Percentiles rank a stretch among this genome's conserved stretches.
phyloP scores from a whole-genome alignment of 2,113 vertebrate genomes.

The Morone chrysops region DNA sequence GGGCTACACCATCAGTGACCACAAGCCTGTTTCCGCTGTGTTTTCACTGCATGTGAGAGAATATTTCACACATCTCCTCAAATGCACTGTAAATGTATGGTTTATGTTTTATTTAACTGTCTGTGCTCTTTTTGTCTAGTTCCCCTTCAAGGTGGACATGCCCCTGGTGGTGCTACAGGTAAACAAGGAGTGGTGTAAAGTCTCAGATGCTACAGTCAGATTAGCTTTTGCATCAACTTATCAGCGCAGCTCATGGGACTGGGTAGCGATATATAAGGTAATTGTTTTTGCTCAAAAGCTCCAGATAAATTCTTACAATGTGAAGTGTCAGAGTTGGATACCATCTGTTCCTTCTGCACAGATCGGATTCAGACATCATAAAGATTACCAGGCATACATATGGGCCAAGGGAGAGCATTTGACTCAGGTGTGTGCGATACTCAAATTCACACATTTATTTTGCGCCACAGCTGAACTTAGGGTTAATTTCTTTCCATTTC shows the following conservation, averaged over 20 bases:
- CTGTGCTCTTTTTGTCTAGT: slow-evolving; percentile 80
- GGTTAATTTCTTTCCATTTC: background rate
- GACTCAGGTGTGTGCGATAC: slow-evolving; percentile 65
- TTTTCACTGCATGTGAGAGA: slow-evolving; percentile 91
- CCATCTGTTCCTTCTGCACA: slow-evolving; percentile 56
- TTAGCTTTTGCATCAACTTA: slow-evolving; percentile 88
- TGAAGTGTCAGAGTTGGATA: background rate
- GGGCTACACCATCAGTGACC: slow-evolving; percentile 94
- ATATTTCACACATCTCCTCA: background rate
- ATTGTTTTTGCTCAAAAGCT: background rate
- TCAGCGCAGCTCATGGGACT: slow-evolving; percentile 97
- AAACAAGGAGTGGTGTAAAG: slow-evolving; percentile 91
- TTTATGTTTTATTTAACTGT: background rate
- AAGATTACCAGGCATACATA: slow-evolving; percentile 94
- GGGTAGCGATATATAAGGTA: slow-evolving; percentile 97
- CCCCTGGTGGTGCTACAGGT: slow-evolving; percentile 90
- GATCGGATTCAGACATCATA: slow-evolving; percentile 96
- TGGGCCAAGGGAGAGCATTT: slow-evolving; percentile 91
- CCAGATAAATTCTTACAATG: background rate
- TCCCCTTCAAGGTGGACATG: slow-evolving; percentile 89
- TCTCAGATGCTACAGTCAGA: slow-evolving; percentile 89
- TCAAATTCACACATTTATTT: background rate
- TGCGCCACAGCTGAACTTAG: background rate
- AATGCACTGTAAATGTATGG: background rate
- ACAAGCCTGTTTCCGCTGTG: slow-evolving; percentile 94